Conservation (phyloP, 2,888 invertebrate genomes). For the Zygothrica quintamaculata region DNA sequence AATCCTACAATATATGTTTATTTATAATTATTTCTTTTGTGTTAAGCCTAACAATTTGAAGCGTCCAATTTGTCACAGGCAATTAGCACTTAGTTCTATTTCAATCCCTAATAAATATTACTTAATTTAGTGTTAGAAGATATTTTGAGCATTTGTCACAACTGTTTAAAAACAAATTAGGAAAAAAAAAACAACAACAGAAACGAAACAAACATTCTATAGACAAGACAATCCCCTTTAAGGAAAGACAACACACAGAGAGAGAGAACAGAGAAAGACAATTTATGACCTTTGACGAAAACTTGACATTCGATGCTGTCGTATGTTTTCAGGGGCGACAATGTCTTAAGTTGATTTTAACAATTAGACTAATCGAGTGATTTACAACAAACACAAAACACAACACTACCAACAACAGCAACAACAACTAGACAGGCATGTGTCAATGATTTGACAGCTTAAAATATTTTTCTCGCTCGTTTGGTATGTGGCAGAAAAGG, state of each 20-base stretch:
- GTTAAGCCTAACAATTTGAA: constrained; percentile 10
- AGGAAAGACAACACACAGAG: neutral
- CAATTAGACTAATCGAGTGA: constrained; percentile 80
- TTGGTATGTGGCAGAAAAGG: constrained; percentile 40
- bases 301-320: constrained; percentile 69
- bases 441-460: constrained; percentile 78
- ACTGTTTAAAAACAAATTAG: constrained; percentile 73
- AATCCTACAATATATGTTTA: no score
- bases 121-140: constrained; percentile 44
- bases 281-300: constrained; percentile 71
- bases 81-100: constrained; percentile 42
- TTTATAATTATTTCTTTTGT: neutral
- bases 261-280: constrained; percentile 19
- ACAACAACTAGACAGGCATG: constrained; percentile 58
- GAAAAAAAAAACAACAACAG: constrained; percentile 30
- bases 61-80: constrained; percentile 33
- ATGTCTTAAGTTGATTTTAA: constrained; percentile 63
- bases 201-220: no score
- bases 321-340: constrained; percentile 51
- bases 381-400: constrained; percentile 59
- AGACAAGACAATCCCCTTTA: constrained; percentile 18
- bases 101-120: constrained; percentile 16
- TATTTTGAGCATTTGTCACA: constrained; percentile 66
- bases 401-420: constrained; percentile 30
- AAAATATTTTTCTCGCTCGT: constrained; percentile 69